Evolutionary conservation across 2,888 invertebrate genomes (phyloP), one percentile per base, ranked within the genome.

Genomic region (Hypsopygia costalis): DNA sequence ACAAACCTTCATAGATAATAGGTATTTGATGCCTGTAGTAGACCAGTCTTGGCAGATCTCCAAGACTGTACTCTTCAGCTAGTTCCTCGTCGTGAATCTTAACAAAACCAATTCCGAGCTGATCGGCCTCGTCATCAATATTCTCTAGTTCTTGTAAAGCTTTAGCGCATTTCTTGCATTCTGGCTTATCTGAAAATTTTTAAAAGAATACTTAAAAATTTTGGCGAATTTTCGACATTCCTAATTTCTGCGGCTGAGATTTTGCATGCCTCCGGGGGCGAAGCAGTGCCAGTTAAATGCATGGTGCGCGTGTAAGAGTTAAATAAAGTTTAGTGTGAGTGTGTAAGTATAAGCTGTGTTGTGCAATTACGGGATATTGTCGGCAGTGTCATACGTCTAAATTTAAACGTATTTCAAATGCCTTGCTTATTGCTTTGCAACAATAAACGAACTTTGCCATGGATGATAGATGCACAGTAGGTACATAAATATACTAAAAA

Each of bases 11-110:
- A 81, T 96, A 98, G 74, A 97, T 95, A 76, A 97, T 95, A 55
- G 97, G 97, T 77, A 96, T 97, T 90, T 97, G 95, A 87, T 97
- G 96, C 75, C 97, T 92, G 86, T 97, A 97, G 90, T 97, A 97
- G 52, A 97, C 97, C 62, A 97, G 91, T 67, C 94, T 94, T 64
- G 97, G 97, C 70, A 97, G 87, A 43, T 93, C 91, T 69, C 95
- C 96, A 79, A 97, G 91, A 90, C 95, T 97, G 89, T 97, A 97
- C 87, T 97, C 97, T 68, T 96, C 96, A 48, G 97, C 96, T 56
- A 97, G 90, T 62, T 93, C 92, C 81, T 97, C 95, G 73, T 97
- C 97, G 67, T 96, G 95, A 70, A 97, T 97, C 87, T 97, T 97
- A 50, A 97, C 97, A 79, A 97, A 97, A 55, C 97, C 97, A 68